Evolutionary conservation across 2,797 vertebrate genomes (phyloP), one percentile per base, ranked within the genome.

Genomic region (Hypotaenidia okinawae): DNA sequence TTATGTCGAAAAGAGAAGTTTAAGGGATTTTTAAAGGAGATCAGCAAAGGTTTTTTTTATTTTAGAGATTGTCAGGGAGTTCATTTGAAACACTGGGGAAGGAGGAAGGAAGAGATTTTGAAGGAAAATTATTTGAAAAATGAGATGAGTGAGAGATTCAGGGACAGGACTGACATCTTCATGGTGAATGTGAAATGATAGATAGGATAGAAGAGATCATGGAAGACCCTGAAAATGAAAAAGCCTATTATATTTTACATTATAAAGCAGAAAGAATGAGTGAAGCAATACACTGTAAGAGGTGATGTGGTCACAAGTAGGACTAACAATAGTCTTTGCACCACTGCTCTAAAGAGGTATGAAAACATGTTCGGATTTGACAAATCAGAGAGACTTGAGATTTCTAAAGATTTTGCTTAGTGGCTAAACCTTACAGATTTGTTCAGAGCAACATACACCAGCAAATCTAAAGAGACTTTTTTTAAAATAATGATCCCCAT

Each of bases 121-220:
- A 52, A 86, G 91, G 47, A 85, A 89, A 89, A 84, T 51, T 41
- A 13, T 59, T 92, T 93, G 85, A 96, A 80, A 86, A 94, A 96
- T 93, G 49, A 78, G 49, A 14, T 72, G 21, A 32, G 28, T 41
- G 14, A 91, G 61, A 85, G 64, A 73, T 30, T 94, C 84, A 85
- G 84, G 89, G 91, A 93, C 89, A 87, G 33, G 27, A 61, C 16
- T 89, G 73, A 86, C 91, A 92, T 87, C 55, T 93, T 87, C 87
- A 73, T 72, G 59, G 63, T 78, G 66, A 86, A 73, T 73, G 16
- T 61, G 64, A 91, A 74, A 84, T 82, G 90, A 91, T 43, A 75
- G 64, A 89, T 82, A n/a, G 78, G 32, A 54, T 22, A 76, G 66
- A 12, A 80, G 33, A 85, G 37, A 67, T n/a, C 75, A 58, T 39